phyloP scores from a whole-genome alignment of 37 sponge, comb jelly and placozoan species.

The Ianthella basta region DNA sequence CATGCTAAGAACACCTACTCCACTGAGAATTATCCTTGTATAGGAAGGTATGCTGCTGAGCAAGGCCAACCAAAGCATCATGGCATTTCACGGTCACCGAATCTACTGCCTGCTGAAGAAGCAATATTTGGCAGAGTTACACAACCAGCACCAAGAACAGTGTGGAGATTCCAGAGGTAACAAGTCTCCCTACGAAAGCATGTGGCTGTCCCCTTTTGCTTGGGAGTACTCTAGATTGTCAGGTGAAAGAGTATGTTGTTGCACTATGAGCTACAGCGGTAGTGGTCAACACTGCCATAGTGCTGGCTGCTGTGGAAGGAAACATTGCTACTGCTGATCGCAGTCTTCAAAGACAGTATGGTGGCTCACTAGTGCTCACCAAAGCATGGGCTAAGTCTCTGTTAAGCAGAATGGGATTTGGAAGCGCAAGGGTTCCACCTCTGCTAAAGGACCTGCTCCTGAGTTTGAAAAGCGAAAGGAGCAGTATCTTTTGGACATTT shows the following conservation, averaged over 20 bases:
- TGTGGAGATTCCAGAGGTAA: constrained; percentile 10
- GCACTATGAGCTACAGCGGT: constrained; percentile 2
- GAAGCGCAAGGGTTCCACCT: constrained; percentile 34
- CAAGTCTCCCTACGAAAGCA: background rate
- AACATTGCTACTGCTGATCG: constrained; percentile 32
- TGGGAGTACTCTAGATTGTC: constrained; percentile 1
- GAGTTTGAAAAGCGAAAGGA: constrained; percentile 47
- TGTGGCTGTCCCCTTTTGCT: constrained; percentile 10
- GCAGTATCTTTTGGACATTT: constrained; percentile 38
- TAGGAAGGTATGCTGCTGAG: constrained; percentile 35
- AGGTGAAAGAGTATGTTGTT: background rate
- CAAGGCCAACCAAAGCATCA: constrained; percentile 26
- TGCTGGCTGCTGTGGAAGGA: constrained; percentile 50
- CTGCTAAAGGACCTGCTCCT: background rate
- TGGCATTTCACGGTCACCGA: constrained; percentile 14
- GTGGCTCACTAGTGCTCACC: constrained; percentile 40
- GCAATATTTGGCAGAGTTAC: constrained; percentile 6
- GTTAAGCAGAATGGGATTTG: constrained; percentile 42
- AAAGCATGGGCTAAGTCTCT: constrained; percentile 62
- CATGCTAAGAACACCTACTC: background rate
- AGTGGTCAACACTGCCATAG: constrained; percentile 47
- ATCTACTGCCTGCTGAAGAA: constrained; percentile 10
- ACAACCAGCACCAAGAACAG: background rate
- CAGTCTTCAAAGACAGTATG: constrained; percentile 23
- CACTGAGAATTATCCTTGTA: background rate